Base-by-base conservation (phyloP, 2,888 invertebrate genomes). In the Microplitis manilae region DNA sequence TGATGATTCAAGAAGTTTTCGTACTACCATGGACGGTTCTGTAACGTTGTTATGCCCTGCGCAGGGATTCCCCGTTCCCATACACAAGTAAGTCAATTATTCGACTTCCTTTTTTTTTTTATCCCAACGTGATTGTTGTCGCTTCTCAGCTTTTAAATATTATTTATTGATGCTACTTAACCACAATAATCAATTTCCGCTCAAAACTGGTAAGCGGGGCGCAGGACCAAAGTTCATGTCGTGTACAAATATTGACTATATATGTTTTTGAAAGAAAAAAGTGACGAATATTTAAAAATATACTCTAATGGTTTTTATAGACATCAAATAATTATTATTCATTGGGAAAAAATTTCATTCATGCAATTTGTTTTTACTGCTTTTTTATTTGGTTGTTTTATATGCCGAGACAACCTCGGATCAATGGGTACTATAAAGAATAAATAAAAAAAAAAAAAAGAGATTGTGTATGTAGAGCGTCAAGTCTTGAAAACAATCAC, bases 1-100 rank as follows among this genome's bases (percentile, higher is more conserved):
- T 83, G 87, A 89, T 80, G 88, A 88, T 82, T 86, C 87, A 77
- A 85, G 87, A 77, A 86, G 87, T 77, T 86, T 87, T 75, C 85
- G 85, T 70, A 85, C 87, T 6, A 82, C 80, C 82, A 85, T 85
- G 73, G 87, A 86, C 30, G 86, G 87, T 73, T 91, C 90, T 80
- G 87, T 93, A 81, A 92, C 93, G 76, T 91, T 95, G 81, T 91
- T 93, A 84, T 95, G 95, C 87, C 94, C 94, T 71, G 94, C 94
- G 79, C 95, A 95, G 91, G 94, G 94, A 7, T 93, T 91, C 89
- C 93, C 93, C 61, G 91, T 92, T 76, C 93, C 93, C 61, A 84
- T 89, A 73, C 92, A 91, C 90, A 92, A 92, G 92, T 93, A 91
- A 90, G 86, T 86, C 77, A 67, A 76, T 41, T 60, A 7, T 20